Evolutionary conservation across 35 echinoderm and acorn worm genomes (phyloP), one percentile per base, ranked within the genome.

Genomic region (Anneissia japonica): DNA sequence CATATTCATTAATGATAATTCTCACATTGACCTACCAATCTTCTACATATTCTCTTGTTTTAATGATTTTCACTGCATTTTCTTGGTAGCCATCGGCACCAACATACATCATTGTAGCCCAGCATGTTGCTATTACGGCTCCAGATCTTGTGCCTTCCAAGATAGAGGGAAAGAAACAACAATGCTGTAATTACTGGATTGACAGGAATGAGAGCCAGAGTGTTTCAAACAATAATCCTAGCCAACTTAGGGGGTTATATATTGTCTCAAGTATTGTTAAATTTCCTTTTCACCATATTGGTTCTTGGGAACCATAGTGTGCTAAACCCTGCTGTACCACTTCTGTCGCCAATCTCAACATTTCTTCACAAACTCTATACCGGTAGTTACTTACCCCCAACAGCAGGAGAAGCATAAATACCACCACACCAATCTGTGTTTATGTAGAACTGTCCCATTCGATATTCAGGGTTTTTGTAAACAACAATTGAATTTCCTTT

Each of bases 361-460:
- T 23, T 32, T 16, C 12, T 11, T 13, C 14, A 77, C 75, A 77
- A 32, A 33, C 31, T 19, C 11, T 33, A 12, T 32, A 77, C 10
- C 31, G 31, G 39, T 13, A 38, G 21, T 40, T 30, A 21, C 46
- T 32, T 43, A 91, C 95, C 91, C 72, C 80, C 88, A 80, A 97
- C 72, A 0, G 95, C 88, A 43, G 91, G 86, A 0, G 95, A 97
- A 36, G 91, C 91, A 39, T 97, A 97, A 39, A 97, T 86, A 3
- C 95, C 95, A 9, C 95, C 95, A 13, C 84, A 79, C 95, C 95
- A 97, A 77, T 97, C 95, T 0, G 95, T 93, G 39, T 82, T 84
- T 0, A 92, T 80, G 43, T 91, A 97, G 75, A 88, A 97, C 72
- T 97, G 95, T n/a, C 91, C 88, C 39, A 75, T 46, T 21, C 95